Base-by-base conservation (phyloP, 2,888 invertebrate genomes). In the Epirrhoe alternata region DNA sequence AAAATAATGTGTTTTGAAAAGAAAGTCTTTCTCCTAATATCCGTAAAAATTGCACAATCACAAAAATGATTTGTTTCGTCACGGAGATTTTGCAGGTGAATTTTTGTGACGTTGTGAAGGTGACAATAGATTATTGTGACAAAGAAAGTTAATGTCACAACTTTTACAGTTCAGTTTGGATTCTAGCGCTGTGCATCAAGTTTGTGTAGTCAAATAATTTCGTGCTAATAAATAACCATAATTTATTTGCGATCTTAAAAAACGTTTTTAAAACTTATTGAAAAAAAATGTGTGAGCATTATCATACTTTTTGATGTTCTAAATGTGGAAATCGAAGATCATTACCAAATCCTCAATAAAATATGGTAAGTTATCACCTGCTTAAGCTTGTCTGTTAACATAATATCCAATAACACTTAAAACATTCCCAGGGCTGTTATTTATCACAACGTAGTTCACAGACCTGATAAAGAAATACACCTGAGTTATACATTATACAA, bases 11-110 rank as follows among this genome's bases (percentile, higher is more conserved):
- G 45, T 49, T 52, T 63, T 35, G 24, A 45, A 63, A 63, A 90
- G 92, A 92, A 92, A 92, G 92, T 87, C 90, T 92, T 92, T 93
- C 91, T 77, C 84, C 24, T 24, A 24, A 24, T 24, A 24, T 24
- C 24, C 68, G 66, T 66, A 61, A 72, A 76, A 80, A 82, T 85
- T 82, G 84, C 80, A 82, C 86, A 88, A 88, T 84, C 82, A 85
- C 45, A 31, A 85, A 80, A 85, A 59, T 85, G 74, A 81, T 83
- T 81, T 74, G 80, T 82, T 84, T 79, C 82, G 86, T 84, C 79
- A 83, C 74, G 73, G 64, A 61, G 72, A 81, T 78, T 80, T 77
- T 72, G 74, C 86, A 86, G 86, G 86, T 87, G 84, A 87, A 79
- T 70, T 56, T 72, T 76, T 76, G 66, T 72, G 60, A 70, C 59